Base-by-base conservation (phyloP, 2,888 invertebrate species). In the Eupithecia inturbata region DNA sequence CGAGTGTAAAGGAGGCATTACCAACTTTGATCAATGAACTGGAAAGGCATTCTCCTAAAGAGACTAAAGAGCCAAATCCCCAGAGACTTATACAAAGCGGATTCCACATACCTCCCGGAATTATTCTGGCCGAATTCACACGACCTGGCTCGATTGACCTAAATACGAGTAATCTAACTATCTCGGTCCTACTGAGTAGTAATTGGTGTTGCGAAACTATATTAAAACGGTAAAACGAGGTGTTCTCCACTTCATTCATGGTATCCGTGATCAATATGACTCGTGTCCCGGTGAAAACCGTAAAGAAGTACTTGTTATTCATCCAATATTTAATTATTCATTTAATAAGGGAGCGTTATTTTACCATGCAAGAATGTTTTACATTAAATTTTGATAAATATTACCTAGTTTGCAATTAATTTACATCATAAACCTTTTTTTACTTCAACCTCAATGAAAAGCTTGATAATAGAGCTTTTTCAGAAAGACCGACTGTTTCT, bases 11-110 rank as follows among this genome's bases (percentile, higher is more conserved):
- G 26, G 22, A 53, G 53, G 3, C 53, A 53, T 53, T 53, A 64
- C 28, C 68, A 31, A 16, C 67, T 77, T 71, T 80, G 79, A 78
- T 79, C 76, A 67, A 68, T 73, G 67, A 76, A 74, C 73, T 75
- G 68, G 66, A 33, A 71, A 33, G 64, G 67, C 63, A 74, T 75
- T 77, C 68, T 26, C 68, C 67, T 63, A 26, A 53, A 53, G 53
- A 49, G 49, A 9, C 49, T 22, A 53, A 53, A 53, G 49, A 70
- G 33, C 63, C n/a, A 64, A 33, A 36, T 64, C 33, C 33, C 63
- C 63, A 63, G 4, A 22, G n/a, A 12, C 63, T 12, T 14, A 14
- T 26, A 57, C 57, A 57, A 57, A 57, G 57, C 26, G n/a, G n/a
- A 57, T 14, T 57, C 57, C 57, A 57, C 57, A 57, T 22, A 57